These are phyloP conservation scores for Ailuropoda melanoleuca DNA, from an alignment of 2,113 vertebrate genomes.

Conservation along the genomic window DNA sequence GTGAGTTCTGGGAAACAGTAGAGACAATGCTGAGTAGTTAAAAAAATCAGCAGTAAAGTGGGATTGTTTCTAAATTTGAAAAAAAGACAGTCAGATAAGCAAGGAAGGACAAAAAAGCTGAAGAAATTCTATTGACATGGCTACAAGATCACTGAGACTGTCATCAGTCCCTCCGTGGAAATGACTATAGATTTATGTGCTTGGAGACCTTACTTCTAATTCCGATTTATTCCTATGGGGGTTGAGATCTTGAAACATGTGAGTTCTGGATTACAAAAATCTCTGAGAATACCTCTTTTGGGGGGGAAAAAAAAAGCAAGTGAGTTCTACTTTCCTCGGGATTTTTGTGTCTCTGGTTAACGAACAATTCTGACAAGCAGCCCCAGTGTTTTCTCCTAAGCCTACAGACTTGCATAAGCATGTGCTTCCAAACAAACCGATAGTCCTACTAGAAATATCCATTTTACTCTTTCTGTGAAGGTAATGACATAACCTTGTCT, in stretches of 20 bases:
- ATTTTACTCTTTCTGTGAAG: neutral
- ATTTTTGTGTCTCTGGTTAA: neutral
- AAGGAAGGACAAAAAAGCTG: neutral
- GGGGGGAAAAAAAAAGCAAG: neutral
- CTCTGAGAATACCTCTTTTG: neutral
- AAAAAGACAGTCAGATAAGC: neutral
- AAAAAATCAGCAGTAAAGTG: neutral
- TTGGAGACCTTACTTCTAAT: neutral
- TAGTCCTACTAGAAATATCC: neutral
- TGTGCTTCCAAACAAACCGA: neutral
- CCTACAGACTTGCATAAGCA: neutral
- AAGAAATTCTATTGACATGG: neutral
- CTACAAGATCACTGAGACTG: neutral
- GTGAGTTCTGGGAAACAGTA: neutral
- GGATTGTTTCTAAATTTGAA: conserved; percentile 11
- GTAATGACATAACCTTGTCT: conserved; percentile 8
- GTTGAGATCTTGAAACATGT: neutral
- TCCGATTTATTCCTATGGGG: neutral
- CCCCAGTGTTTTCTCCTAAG: neutral
- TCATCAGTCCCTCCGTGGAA: neutral
- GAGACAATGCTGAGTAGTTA: neutral
- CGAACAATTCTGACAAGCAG: neutral
- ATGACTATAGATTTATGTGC: neutral
- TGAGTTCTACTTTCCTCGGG: neutral
- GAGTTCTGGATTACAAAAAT: neutral